Conservation (phyloP, 2,113 vertebrate species). For the Poeciliopsis occidentalis region DNA sequence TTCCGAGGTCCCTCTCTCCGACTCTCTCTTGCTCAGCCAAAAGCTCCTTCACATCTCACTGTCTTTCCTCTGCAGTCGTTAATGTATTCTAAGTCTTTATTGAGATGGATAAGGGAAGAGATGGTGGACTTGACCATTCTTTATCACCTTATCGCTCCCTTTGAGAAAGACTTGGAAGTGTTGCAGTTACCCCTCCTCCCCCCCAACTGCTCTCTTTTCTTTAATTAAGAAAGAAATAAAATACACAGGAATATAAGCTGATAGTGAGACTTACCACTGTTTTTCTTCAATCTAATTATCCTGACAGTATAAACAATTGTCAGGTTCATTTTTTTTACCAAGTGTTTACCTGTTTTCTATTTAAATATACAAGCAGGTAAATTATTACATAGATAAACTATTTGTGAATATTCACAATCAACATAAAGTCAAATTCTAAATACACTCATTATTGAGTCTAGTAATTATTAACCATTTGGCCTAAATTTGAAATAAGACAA, state of each 20-base stretch:
- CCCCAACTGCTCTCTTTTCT: constrained; percentile 47
- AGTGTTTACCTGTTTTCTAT: neutral
- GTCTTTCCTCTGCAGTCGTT: constrained; percentile 38
- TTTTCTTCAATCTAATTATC: neutral
- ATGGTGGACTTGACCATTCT: constrained; percentile 43
- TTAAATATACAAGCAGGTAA: neutral
- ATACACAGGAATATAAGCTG: constrained; percentile 44
- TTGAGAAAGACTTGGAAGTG: constrained; percentile 50
- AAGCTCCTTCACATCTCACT: constrained; percentile 33
- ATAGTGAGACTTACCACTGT: constrained; percentile 50
- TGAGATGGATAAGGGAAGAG: constrained; percentile 51
- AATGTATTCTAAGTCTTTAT: constrained; percentile 63
- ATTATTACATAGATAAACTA: neutral
- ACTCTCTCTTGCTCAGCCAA: constrained; percentile 30
- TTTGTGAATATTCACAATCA: neutral
- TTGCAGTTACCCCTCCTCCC: constrained; percentile 8
- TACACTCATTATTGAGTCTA: neutral
- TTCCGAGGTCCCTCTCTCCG: constrained; percentile 40
- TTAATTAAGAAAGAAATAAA: constrained; percentile 42
- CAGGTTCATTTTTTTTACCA: too few relatives aligned
- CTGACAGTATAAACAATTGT: neutral
- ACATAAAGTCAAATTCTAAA: neutral
- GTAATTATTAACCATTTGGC: neutral
- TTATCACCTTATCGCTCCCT: constrained; percentile 29
- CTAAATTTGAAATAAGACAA: neutral